Evolutionary conservation across 1,140 invertebrate species (phyloP), one percentile per base, ranked within the genome.

Genomic region (Camponotus vicinus): DNA sequence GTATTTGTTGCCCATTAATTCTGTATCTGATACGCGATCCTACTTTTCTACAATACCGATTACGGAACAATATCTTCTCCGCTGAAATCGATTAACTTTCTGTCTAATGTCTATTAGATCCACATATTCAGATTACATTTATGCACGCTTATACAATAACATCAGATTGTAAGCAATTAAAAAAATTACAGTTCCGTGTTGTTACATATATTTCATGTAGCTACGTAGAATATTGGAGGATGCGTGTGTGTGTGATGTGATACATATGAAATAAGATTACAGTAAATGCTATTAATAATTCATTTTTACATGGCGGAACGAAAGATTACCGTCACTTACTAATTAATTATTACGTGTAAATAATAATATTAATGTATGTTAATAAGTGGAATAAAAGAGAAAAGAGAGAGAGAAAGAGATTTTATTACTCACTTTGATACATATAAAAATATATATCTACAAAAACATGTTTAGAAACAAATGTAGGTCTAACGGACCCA

Each of bases 401-500:
- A 45, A 8, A 45, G 42, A 45, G 42, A 49, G 45, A 15, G 13
- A 11, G 45, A 49, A 7, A 52, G 49, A 52, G 4, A 52, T 13
- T 15, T 15, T 49, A 32, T 11, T 34, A 27, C 27, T 27, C 6
- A 63, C 11, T 52, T 15, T 52, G 21, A 63, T 32, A 13, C 7
- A 63, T 32, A 32, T 4, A 32, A 63, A 11, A 63, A 11, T 52
- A 45, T 49, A 49, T 49, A 49, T 13, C 15, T 18, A 15, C 34
- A 27, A 59, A 40, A 52, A 40, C 37, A 61, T 37, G 6, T 59
- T 59, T 21, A 59, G 52, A 76, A 52, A 42, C 34, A 67, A 63
- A 79, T 66, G 76, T 52, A 79, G 76, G 55, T 67, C 76, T 79
- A 79, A 79, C 61, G 61, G 76, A 7, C 18, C n/a, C 42, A 7